These are phyloP conservation scores for Acanthosoma haemorrhoidale DNA, from an alignment of 2,888 invertebrate genomes.

Conservation along the genomic window DNA sequence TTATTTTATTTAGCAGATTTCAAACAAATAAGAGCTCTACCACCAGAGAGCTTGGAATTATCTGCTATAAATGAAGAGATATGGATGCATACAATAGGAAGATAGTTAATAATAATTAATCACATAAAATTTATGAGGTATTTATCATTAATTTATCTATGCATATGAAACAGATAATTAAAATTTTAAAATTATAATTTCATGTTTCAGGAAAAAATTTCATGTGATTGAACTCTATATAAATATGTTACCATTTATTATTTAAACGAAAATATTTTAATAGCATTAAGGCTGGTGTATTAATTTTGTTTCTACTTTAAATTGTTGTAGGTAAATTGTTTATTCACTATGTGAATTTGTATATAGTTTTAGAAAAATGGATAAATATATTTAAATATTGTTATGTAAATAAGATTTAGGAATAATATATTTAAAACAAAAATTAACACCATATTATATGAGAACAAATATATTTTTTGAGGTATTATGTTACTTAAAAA, in stretches of 20 bases:
- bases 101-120: slow-evolving; percentile 20
- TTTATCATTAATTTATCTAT: not conserved
- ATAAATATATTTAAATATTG: slow-evolving; percentile 12
- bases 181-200: not conserved
- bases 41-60: slow-evolving; percentile 65
- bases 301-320: not conserved
- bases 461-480: slow-evolving; percentile 1
- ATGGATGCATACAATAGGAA: slow-evolving; percentile 96
- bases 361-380: not conserved
- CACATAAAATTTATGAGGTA: slow-evolving; percentile 3
- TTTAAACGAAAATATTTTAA: not conserved
- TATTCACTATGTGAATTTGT: slow-evolving; percentile 20
- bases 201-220: not conserved
- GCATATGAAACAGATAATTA: not conserved
- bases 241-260: slow-evolving; percentile 5
- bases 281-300: not conserved
- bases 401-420: not conserved
- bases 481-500: not conserved
- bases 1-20: slow-evolving; percentile 86
- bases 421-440: not conserved
- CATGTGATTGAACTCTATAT: slow-evolving; percentile 7
- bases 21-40: slow-evolving; percentile 70
- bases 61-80: slow-evolving; percentile 72
- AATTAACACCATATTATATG: not conserved
- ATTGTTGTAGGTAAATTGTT: not conserved